Base-by-base conservation (phyloP, 2,797 vertebrate species). In the Echeneis naucrates region DNA sequence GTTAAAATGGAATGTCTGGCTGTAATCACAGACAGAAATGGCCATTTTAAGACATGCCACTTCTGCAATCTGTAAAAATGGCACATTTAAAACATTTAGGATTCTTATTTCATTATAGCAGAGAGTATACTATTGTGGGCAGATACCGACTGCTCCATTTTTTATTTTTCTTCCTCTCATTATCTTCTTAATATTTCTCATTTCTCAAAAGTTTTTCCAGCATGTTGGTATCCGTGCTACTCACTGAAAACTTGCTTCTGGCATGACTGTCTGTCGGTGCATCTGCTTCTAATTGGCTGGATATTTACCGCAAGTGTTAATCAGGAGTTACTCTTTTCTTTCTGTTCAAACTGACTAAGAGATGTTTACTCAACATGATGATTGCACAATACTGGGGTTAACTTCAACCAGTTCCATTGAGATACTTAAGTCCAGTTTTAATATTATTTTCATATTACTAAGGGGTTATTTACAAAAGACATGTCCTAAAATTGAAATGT, bases 1-100 rank as follows among this genome's bases (percentile, higher is more conserved):
- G 78, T 83, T 89, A 84, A 84, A 86, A 83, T 40, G 24, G 82
- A 66, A 64, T 19, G 61, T 61, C 58, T 60, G 72, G 72, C 81
- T 83, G 66, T 78, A 89, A 87, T 85, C 76, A 67, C 73, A 75
- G 80, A 83, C 59, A 82, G 71, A 82, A 56, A 80, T 51, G 48
- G 65, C 48, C 61, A 68, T 85, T 85, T 84, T 72, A 81, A 82
- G 72, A 72, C 42, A 45, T 61, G 50, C 71, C 75, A 71, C 72
- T 79, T 77, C 75, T 61, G 45, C 48, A 78, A 72, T 69, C 30
- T 78, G 54, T 72, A 75, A 72, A 85, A 83, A 65, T 77, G 63
- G 51, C 59, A 63, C 19, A 12, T 33, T n/a, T 70, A 58, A 50
- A 55, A 17, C 27, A 56, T 69, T 72, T 82, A 53, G 35, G 45